phyloP scores from a whole-genome alignment of 1,140 invertebrate species.

The Leptonema lineaticorne region DNA sequence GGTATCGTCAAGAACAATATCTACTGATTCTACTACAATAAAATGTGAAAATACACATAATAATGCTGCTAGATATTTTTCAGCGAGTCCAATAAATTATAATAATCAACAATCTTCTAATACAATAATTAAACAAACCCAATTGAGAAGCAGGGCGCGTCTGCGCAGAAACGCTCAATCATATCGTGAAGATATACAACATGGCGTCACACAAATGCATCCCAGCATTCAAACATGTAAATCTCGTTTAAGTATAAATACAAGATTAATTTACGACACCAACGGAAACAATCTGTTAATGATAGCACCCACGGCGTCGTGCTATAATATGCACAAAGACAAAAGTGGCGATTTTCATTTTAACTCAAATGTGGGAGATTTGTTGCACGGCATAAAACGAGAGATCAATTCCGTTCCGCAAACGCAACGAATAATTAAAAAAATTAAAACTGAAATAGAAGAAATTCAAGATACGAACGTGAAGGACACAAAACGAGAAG shows the following conservation, averaged over 20 bases:
- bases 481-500: constrained; percentile 24
- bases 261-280: constrained; percentile 54
- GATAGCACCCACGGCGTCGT: constrained; percentile 57
- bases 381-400: constrained; percentile 24
- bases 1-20: constrained; percentile 45
- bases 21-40: constrained; percentile 51
- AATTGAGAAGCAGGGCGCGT: constrained; percentile 45
- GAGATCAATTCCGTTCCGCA: constrained; percentile 6
- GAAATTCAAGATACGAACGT: constrained; percentile 22
- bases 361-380: constrained; percentile 21
- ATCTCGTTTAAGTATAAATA: constrained; percentile 27
- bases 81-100: constrained; percentile 34
- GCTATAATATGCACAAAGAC: constrained; percentile 36
- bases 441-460: constrained; percentile 37
- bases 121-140: constrained; percentile 42
- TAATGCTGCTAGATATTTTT: constrained; percentile 39
- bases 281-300: constrained; percentile 67
- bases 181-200: constrained; percentile 44
- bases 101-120: constrained; percentile 17
- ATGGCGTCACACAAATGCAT: constrained; percentile 24
- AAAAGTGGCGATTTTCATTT: constrained; percentile 30
- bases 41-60: constrained; percentile 54
- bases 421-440: constrained; percentile 24
- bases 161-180: constrained; percentile 41
- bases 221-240: constrained; percentile 34